phyloP scores from a whole-genome alignment of 2,113 vertebrate genomes.

The Tonatia bakeri region DNA sequence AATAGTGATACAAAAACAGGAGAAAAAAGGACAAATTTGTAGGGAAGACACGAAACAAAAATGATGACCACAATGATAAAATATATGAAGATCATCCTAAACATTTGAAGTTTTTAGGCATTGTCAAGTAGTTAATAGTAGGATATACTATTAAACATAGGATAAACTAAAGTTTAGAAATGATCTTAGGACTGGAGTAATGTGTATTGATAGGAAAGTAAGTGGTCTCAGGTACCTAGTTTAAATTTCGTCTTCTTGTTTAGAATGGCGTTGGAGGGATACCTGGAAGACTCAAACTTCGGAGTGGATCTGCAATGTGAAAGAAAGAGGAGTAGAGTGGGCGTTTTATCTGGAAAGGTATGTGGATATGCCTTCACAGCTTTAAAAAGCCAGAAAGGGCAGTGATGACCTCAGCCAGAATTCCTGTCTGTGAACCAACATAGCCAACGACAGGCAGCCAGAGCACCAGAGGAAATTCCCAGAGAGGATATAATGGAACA shows the following conservation, averaged over 20 bases:
- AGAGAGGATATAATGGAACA: conserved; percentile 54
- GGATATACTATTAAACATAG: background rate
- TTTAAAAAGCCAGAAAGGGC: background rate
- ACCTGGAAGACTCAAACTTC: background rate
- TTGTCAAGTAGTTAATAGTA: background rate
- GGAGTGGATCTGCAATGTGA: background rate
- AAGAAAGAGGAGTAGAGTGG: background rate
- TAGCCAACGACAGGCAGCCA: background rate
- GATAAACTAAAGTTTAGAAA: background rate
- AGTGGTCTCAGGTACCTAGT: background rate
- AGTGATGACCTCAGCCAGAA: background rate
- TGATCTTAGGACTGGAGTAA: background rate
- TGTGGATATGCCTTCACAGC: background rate
- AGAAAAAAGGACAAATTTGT: background rate
- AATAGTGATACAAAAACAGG: background rate
- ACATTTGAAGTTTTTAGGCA: background rate
- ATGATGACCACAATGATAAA: background rate
- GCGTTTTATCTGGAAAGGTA: background rate
- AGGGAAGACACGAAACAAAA: background rate
- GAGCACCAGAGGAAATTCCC: conserved; percentile 74
- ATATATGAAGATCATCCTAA: background rate
- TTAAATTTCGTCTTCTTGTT: background rate
- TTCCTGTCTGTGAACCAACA: background rate
- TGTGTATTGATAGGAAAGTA: background rate
- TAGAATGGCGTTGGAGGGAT: background rate